Evolutionary conservation across 2,113 vertebrate genomes (phyloP), one percentile per base, ranked within the genome.

Genomic region (Oncorhynchus kisutch): DNA sequence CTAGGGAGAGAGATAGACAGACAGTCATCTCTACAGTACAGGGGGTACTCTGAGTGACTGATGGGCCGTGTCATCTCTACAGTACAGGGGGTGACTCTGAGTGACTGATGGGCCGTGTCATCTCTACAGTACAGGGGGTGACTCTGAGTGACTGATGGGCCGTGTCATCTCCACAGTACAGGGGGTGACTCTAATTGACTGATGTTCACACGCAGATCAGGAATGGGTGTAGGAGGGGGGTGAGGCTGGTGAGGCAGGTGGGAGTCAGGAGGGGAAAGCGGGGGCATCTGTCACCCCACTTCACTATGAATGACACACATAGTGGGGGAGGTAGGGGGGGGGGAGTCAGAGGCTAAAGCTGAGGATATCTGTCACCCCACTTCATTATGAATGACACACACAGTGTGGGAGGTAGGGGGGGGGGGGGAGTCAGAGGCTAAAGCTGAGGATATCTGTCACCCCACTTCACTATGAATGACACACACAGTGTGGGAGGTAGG

Each of bases 1-100:
- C 97, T 99, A 79, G 67, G 88, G 74, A 77, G 2, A 78, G n/a
- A 73, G 14, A 72, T 27, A 80, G 24, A 79, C 16, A 71, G 22
- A 73, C 34, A 69, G 67, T 48, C 45, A 66, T 48, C 62, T 77
- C 66, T 70, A 39, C 11, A 5, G 60, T 27, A 27, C n/a, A 13
- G 51, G 29, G 27, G 25, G 18, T 11, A 45, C 29, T 73, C 29
- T 73, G 71, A 59, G 31, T 67, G 7, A 31, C 3, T 4, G 34
- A 25, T 6, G 39, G 27, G 27, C 34, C 73, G 6, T 77, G 64
- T 48, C 45, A 66, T 48, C 62, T 77, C 66, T 70, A 39, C 11
- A 5, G 60, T 27, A 27, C n/a, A n/a, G 51, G 29, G 27, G 25
- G 18, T 11, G 39, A 45, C 29, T 62, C 49, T 73, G 71, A 59